Evolutionary conservation across 2,113 vertebrate genomes (phyloP).

Genomic region (Stomatorhinus ivindoensis): DNA sequence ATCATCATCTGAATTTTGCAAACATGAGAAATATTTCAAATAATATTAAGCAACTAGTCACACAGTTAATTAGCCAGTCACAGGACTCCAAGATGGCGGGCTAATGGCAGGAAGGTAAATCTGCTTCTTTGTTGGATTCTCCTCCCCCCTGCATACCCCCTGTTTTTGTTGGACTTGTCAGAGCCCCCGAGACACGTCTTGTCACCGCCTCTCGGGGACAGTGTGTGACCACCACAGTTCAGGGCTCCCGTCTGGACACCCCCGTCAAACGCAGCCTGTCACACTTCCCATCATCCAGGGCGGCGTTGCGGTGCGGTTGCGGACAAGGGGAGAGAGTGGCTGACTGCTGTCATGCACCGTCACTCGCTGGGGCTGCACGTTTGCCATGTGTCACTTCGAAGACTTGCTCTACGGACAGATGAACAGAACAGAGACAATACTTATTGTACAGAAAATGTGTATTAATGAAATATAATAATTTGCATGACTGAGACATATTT

Average conservation of each 20-base stretch:
- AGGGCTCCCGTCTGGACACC: not conserved
- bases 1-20: not conserved
- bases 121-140: not conserved
- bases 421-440: not conserved
- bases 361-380: not conserved
- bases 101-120: not conserved
- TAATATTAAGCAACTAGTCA: not conserved
- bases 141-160: not conserved
- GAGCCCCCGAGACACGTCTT: not conserved
- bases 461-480: not conserved
- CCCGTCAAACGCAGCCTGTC: not conserved
- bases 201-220: not conserved
- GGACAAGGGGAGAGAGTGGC: not conserved
- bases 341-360: not conserved
- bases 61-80: not conserved
- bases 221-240: not conserved
- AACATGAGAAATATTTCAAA: not conserved
- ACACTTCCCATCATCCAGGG: not conserved
- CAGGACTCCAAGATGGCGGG: not conserved
- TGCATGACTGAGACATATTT: not conserved
- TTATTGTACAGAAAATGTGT: not conserved
- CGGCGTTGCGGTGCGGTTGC: not conserved
- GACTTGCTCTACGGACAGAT: not conserved
- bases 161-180: not conserved
- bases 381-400: not conserved